These are phyloP conservation scores for Tympanoctomys barrerae DNA, from an alignment of 2,797 vertebrate species.

Conservation along the genomic window DNA sequence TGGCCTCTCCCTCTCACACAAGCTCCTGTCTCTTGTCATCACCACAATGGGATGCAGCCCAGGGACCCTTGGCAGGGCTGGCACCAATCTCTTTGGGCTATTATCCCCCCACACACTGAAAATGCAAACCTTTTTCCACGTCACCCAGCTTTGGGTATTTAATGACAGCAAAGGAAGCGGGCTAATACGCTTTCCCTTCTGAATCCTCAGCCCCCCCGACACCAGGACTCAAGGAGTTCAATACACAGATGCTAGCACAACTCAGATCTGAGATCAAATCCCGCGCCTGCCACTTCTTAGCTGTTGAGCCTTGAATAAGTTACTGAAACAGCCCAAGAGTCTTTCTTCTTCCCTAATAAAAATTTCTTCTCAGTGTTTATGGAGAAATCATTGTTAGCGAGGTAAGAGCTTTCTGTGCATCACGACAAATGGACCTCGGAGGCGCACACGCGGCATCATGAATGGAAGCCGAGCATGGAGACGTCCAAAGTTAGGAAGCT, in stretches of 20 bases:
- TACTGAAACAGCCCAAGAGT: not conserved
- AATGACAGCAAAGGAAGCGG: not conserved
- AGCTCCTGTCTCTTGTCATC: not conserved
- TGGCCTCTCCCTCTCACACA: not conserved
- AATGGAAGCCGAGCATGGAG: not conserved
- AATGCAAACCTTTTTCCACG: not conserved
- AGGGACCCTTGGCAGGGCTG: not conserved
- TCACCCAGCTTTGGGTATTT: too few relatives aligned
- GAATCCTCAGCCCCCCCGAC: not conserved
- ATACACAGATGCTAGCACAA: rapidly evolving
- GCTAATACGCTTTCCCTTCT: not conserved
- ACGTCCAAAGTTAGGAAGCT: not conserved
- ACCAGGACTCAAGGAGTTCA: rapidly evolving
- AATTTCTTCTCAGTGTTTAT: not conserved
- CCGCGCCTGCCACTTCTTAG: not conserved
- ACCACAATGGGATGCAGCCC: not conserved
- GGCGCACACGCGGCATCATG: not conserved
- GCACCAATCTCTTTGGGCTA: not conserved
- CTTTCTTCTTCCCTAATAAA: not conserved
- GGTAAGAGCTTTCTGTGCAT: not conserved
- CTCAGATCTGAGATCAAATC: not conserved
- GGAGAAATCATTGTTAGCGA: not conserved
- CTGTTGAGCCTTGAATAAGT: not conserved
- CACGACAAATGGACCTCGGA: not conserved
- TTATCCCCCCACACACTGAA: not conserved